Conservation (phyloP, 2,797 vertebrate species). For the Parotocinclus haroldoi region DNA sequence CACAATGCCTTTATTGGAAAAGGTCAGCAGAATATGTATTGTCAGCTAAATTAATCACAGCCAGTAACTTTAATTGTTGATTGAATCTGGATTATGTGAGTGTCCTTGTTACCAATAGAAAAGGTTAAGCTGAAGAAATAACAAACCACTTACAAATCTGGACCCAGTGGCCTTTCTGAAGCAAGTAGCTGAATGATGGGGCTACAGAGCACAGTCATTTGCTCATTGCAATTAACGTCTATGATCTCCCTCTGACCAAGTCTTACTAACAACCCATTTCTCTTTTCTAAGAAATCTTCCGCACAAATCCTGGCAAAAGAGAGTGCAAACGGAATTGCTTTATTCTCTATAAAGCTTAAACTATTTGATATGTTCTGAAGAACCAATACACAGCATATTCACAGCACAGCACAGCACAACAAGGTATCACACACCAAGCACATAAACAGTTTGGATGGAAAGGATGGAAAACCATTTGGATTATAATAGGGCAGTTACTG, state of each 20-base stretch:
- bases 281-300: slow-evolving; percentile 37
- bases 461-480: too few relatives aligned
- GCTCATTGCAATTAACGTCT: slow-evolving; percentile 40
- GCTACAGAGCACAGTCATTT: slow-evolving; percentile 19
- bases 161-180: slow-evolving; percentile 40
- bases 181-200: slow-evolving; percentile 21
- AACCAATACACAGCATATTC: too few relatives aligned
- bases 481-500: too few relatives aligned
- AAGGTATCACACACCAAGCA: background rate
- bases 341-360: background rate
- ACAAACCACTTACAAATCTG: slow-evolving; percentile 17
- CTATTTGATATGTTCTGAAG: background rate
- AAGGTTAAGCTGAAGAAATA: slow-evolving; percentile 48
- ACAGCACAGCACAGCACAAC: too few relatives aligned
- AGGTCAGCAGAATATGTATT: slow-evolving; percentile 40
- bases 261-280: slow-evolving; percentile 28
- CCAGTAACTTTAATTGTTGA: slow-evolving; percentile 35
- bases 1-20: slow-evolving; percentile 20
- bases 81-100: slow-evolving; percentile 28
- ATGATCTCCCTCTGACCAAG: background rate
- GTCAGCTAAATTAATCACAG: slow-evolving; percentile 36
- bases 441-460: too few relatives aligned
- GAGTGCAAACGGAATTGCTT: slow-evolving; percentile 23
- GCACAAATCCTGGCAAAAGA: slow-evolving; percentile 20
- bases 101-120: slow-evolving; percentile 31